Conservation (phyloP, 1,140 invertebrate genomes). For the Nasonia giraulti region DNA sequence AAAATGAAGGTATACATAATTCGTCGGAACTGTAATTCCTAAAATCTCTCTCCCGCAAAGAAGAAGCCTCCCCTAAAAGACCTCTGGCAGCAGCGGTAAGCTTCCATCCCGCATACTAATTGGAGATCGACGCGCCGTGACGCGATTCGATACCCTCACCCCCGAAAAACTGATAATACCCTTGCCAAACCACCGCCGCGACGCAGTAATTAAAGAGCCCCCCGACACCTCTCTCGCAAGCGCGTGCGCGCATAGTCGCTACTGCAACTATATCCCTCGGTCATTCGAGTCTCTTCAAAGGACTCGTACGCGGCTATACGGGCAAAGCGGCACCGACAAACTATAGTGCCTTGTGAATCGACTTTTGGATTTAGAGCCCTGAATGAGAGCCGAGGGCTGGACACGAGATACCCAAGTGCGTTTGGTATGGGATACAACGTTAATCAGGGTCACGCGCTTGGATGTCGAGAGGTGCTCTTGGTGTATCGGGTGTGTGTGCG, state of each 20-base stretch:
- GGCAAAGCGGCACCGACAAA: background rate
- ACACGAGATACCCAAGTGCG: background rate
- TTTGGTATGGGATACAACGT: background rate
- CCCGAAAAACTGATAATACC: background rate
- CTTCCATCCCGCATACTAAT: background rate
- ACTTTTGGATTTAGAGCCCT: constrained; percentile 7
- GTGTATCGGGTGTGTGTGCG: background rate
- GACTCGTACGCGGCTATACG: background rate
- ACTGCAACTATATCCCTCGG: constrained; percentile 40
- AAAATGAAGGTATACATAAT: background rate
- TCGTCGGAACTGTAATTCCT: background rate
- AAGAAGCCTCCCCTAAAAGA: background rate
- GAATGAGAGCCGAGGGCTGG: background rate
- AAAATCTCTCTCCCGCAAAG: background rate
- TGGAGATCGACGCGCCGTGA: background rate
- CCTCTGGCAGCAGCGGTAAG: background rate
- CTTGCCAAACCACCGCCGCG: background rate
- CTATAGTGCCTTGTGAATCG: background rate
- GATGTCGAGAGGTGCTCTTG: background rate
- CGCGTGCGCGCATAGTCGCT: background rate
- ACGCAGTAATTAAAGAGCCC: constrained; percentile 54
- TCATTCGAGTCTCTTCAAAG: constrained; percentile 56
- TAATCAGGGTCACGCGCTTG: background rate
- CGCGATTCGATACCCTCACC: background rate
- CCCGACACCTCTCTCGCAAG: background rate